These are phyloP conservation scores for Drosophila nannoptera DNA, from an alignment of 1,140 invertebrate genomes.

Conservation along the genomic window DNA sequence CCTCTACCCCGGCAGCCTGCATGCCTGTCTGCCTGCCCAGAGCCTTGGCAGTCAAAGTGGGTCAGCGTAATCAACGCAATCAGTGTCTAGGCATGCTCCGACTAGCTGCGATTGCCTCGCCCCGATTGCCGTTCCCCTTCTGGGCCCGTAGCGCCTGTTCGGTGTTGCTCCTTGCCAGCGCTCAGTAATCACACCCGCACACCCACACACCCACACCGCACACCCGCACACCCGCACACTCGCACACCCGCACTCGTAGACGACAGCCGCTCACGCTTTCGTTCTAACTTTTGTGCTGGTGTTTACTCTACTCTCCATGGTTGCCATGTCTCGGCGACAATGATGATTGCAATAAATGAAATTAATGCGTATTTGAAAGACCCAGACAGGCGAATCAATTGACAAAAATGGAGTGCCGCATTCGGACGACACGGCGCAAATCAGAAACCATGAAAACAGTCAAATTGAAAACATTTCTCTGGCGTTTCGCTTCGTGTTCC, in stretches of 20 bases:
- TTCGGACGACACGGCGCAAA: constrained; percentile 38
- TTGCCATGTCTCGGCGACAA: constrained; percentile 60
- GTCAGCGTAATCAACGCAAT: constrained; percentile 75
- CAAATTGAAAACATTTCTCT: constrained; percentile 41
- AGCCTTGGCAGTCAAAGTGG: constrained; percentile 70
- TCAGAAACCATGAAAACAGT: constrained; percentile 28
- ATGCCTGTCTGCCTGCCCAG: constrained; percentile 2
- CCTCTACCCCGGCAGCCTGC: neutral
- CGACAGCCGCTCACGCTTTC: constrained; percentile 24
- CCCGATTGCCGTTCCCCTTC: neutral
- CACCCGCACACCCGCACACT: constrained; percentile 3
- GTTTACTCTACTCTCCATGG: constrained; percentile 68
- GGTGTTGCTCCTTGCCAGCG: constrained; percentile 11
- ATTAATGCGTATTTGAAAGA: constrained; percentile 77
- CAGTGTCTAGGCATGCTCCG: constrained; percentile 67
- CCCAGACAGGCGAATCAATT: constrained; percentile 77
- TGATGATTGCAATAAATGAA: constrained; percentile 77
- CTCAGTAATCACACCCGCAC: neutral
- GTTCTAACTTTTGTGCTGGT: constrained; percentile 59
- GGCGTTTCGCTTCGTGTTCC: constrained; percentile 1
- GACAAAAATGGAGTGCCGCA: constrained; percentile 70
- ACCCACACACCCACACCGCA: constrained; percentile 5
- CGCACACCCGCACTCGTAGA: too few relatives aligned
- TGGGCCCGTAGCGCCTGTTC: neutral
- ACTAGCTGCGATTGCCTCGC: constrained; percentile 10